These are phyloP conservation scores for Anoplolepis gracilipes DNA, from an alignment of 1,140 invertebrate genomes.

Conservation along the genomic window DNA sequence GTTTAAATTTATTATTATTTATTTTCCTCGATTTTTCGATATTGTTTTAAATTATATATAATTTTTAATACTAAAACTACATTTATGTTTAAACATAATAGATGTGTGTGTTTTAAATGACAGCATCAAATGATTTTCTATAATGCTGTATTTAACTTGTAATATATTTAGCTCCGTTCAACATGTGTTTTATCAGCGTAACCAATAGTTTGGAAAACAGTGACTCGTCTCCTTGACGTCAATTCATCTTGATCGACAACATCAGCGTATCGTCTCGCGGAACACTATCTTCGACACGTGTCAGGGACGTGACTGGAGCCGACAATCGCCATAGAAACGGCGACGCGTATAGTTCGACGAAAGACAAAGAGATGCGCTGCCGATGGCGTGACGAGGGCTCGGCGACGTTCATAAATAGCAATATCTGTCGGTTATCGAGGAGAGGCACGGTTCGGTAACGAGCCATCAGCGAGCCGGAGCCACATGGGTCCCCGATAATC, in stretches of 20 bases:
- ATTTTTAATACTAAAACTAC: neutral
- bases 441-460: slow-evolving; percentile 81
- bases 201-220: slow-evolving; percentile 31
- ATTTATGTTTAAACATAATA: neutral
- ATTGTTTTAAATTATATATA: neutral
- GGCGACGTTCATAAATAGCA: slow-evolving; percentile 83
- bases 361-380: slow-evolving; percentile 59
- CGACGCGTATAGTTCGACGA: slow-evolving; percentile 42
- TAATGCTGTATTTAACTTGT: neutral
- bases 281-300: slow-evolving; percentile 65
- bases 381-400: slow-evolving; percentile 61
- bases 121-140: neutral
- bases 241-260: slow-evolving; percentile 20
- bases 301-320: slow-evolving; percentile 65
- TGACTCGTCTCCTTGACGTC: slow-evolving; percentile 25
- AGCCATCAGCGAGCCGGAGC: slow-evolving; percentile 82
- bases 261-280: slow-evolving; percentile 17
- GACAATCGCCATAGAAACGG: slow-evolving; percentile 41
- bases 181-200: slow-evolving; percentile 3
- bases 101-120: neutral
- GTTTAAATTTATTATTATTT: neutral
- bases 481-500: slow-evolving; percentile 85
- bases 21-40: neutral
- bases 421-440: slow-evolving; percentile 84
- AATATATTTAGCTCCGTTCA: neutral